Conservation (phyloP, 2,113 vertebrate genomes). For the Alethe diademata region DNA sequence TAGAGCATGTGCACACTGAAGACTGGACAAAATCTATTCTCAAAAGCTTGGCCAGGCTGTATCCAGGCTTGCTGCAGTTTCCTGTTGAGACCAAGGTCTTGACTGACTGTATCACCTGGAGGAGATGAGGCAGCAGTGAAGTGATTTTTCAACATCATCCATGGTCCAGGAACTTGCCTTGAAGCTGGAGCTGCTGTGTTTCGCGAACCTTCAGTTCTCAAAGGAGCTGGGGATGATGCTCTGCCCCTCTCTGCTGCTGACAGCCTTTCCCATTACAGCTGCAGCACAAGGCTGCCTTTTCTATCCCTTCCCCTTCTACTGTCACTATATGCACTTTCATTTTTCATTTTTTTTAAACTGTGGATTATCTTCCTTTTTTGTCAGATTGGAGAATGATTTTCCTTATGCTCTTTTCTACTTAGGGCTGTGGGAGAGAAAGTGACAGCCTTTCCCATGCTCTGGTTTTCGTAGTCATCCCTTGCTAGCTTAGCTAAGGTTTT, state of each 20-base stretch:
- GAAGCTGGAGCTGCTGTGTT: not conserved
- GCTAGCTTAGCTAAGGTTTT: not conserved
- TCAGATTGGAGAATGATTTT: not conserved
- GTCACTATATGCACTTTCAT: not conserved
- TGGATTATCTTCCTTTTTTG: not conserved
- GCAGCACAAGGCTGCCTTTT: not conserved
- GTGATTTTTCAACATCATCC: fast-evolving
- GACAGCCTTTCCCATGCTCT: not conserved
- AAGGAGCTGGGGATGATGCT: not conserved
- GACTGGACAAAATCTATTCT: not conserved
- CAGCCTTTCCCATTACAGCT: not conserved
- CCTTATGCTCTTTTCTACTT: not conserved
- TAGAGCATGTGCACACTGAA: not conserved
- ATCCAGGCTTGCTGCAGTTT: not conserved
- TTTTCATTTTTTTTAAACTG: not conserved
- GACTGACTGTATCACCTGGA: fast-evolving
- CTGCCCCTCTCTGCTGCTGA: not conserved
- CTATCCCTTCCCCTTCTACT: not conserved
- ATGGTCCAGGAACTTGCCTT: not conserved
- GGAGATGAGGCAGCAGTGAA: fast-evolving
- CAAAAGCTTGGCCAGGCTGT: not conserved
- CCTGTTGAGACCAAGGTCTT: fast-evolving
- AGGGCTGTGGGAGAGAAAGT: not conserved
- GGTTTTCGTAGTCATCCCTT: not conserved
- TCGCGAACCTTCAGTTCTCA: not conserved